These are phyloP conservation scores for Operophtera brumata DNA, from an alignment of 2,888 invertebrate genomes.

Conservation along the genomic window DNA sequence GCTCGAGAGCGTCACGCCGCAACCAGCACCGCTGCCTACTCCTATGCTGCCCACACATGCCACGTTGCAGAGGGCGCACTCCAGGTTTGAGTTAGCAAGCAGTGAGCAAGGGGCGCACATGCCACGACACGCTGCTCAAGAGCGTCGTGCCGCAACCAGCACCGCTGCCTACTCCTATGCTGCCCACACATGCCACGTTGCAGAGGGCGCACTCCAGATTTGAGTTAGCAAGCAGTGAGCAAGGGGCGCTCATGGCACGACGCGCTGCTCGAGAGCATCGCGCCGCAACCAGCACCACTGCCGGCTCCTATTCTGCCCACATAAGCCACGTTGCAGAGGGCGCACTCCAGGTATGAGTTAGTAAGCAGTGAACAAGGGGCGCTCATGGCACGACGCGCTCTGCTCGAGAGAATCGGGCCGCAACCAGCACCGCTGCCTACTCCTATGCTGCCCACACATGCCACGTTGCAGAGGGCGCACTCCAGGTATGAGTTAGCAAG, in stretches of 20 bases:
- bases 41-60: slow-evolving; percentile 41
- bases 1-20: slow-evolving; percentile 71
- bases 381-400: no score
- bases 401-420: slow-evolving; percentile 71
- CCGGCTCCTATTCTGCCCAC: slow-evolving; percentile 34
- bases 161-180: slow-evolving; percentile 46
- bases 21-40: slow-evolving; percentile 45
- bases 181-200: slow-evolving; percentile 63
- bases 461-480: slow-evolving; percentile 86
- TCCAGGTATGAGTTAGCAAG: slow-evolving; percentile 69
- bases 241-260: no score
- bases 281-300: slow-evolving; percentile 50
- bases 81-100: slow-evolving; percentile 63
- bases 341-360: slow-evolving; percentile 82
- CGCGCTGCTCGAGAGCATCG: slow-evolving; percentile 65
- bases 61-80: slow-evolving; percentile 86
- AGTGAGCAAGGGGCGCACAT: no score
- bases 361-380: no score
- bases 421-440: slow-evolving; percentile 44
- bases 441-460: slow-evolving; percentile 39
- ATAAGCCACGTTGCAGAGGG: slow-evolving; percentile 82
- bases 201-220: slow-evolving; percentile 87
- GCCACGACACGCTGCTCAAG: slow-evolving; percentile 49
- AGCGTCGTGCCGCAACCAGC: slow-evolving; percentile 59
- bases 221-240: background rate